Conservation (phyloP, 2,797 vertebrate genomes). For the Poeciliopsis gracilis region DNA sequence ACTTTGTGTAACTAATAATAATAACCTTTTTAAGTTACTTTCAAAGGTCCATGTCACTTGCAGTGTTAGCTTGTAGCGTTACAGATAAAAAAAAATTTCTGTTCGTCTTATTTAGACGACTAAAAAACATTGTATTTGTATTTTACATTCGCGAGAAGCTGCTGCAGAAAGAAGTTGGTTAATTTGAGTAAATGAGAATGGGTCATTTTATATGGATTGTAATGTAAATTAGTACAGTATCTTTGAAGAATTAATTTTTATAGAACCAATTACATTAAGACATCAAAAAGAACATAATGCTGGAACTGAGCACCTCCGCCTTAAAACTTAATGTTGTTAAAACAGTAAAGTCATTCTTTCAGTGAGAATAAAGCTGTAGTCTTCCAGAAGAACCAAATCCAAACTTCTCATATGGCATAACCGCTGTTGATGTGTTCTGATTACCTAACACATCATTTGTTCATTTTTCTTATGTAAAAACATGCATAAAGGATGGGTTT, state of each 20-base stretch:
- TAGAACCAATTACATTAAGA: background rate
- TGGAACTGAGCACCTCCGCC: background rate
- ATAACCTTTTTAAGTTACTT: background rate
- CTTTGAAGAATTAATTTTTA: background rate
- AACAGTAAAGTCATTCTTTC: conserved; percentile 57
- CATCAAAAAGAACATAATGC: background rate
- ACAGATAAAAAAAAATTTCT: background rate
- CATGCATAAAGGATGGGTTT: conserved; percentile 40
- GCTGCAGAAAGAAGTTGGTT: background rate
- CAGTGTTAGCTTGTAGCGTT: background rate
- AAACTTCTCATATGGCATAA: conserved; percentile 36
- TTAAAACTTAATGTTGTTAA: conserved; percentile 54
- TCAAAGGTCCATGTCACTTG: background rate
- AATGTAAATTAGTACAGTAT: background rate
- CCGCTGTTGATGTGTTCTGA: conserved; percentile 37
- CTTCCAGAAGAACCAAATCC: conserved; percentile 52
- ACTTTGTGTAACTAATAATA: background rate
- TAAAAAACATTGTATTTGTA: background rate
- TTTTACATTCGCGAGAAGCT: background rate
- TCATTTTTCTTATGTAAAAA: conserved; percentile 56
- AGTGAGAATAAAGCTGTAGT: conserved; percentile 36
- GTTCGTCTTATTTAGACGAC: background rate
- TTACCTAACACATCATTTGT: conserved; percentile 62
- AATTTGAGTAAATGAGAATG: background rate
- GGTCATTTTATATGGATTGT: background rate